A percentile compares a stretch with the other conserved stretches of the same genome.
Conservation (phyloP, 2,888 invertebrate species). For the Carabus problematicus region DNA sequence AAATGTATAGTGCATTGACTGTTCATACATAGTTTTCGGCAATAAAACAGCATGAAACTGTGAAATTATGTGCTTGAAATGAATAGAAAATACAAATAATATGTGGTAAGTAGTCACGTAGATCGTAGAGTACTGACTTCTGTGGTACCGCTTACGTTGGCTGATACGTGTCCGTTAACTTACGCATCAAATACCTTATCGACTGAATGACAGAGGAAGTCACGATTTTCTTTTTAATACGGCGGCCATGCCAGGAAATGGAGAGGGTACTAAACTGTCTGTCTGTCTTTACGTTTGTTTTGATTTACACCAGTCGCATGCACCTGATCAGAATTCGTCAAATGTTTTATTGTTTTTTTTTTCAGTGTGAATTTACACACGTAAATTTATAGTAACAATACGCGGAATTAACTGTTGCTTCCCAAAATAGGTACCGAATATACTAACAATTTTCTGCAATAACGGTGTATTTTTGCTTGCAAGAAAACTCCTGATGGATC, state of each 20-base stretch:
- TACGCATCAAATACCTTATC: constrained; percentile 12
- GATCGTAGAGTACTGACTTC: neutral
- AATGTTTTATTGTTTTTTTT: constrained; percentile 9
- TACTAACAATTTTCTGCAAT: neutral
- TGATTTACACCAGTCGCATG: constrained; percentile 20
- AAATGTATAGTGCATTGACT: no score
- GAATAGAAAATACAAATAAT: neutral
- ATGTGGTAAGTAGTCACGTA: constrained; percentile 4
- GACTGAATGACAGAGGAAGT: constrained; percentile 20
- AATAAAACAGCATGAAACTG: no score
- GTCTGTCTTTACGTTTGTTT: constrained; percentile 19
- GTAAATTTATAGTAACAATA: constrained; percentile 11
- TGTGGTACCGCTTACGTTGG: constrained; percentile 3
- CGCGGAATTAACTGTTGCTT: constrained; percentile 6
- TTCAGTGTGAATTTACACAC: constrained; percentile 17
- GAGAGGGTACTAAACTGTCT: constrained; percentile 1
- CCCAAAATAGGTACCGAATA: constrained; percentile 11
- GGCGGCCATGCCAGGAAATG: constrained; percentile 4
- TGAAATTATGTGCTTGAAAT: no score
- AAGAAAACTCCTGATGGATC: no score
- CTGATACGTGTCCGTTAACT: constrained; percentile 14
- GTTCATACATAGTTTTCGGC: no score
- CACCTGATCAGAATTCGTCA: constrained; percentile 26
- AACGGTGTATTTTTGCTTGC: neutral
- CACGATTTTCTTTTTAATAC: constrained; percentile 27